Evolutionary conservation across 2,797 vertebrate species (phyloP), one percentile per base, ranked within the genome.

Genomic region (Limosa lapponica): DNA sequence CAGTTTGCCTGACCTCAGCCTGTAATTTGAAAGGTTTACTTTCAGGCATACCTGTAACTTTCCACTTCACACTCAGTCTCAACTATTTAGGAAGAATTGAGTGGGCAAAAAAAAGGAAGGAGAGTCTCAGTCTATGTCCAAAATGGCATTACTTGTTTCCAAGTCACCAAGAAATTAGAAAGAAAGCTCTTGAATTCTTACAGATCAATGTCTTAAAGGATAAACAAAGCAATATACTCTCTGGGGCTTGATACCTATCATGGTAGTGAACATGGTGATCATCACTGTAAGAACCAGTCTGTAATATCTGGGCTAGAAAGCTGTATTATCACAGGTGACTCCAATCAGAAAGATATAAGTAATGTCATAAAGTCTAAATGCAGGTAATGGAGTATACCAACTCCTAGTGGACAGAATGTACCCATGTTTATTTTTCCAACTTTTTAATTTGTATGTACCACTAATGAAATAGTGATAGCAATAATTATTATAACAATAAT

Each of bases 11-110:
- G 96, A 97, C 95, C 94, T 97, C 93, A 95, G 87, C 72, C 89
- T 92, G 59, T 96, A 95, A 97, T 95, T 98, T 93, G 73, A 66
- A 91, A 95, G 95, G 86, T 96, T 97, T 90, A 65, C 96, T 97
- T 96, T 91, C 94, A 74, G 93, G 96, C 96, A 97, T 97, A 95
- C 97, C 95, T 97, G 98, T 98, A 98, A 98, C 95, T 98, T 98
- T 98, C 98, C 98, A 98, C 95, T 97, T 95, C 79, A 73, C 72
- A n/a, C 57, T 90, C 83, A 18, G 77, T 41, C 70, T 89, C 73
- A 95, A 71, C 90, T 85, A 87, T 77, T 87, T 85, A 70, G 51
- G 81, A 85, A 82, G 84, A 70, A 77, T 8, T 1, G 3, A 80
- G 39, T 20, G 30, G 22, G 30, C 66, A 87, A 84, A 49, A 84